These are phyloP conservation scores for Lepilemur ruficaudatus DNA, from an alignment of 2,797 vertebrate species.

Conservation along the genomic window DNA sequence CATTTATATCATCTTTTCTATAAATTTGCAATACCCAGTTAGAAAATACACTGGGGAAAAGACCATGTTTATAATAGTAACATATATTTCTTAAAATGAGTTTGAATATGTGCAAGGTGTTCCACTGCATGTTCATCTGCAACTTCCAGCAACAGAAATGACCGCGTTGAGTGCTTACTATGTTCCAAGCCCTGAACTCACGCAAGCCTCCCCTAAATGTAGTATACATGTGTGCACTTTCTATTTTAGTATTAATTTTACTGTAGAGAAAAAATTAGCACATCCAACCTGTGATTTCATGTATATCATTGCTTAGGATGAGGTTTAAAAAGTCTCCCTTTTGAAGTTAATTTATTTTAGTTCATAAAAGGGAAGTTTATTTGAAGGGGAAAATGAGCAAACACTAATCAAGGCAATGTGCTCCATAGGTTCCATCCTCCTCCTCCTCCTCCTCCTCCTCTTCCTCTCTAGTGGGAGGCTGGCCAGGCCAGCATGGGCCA, in stretches of 20 bases:
- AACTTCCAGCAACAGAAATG: background rate
- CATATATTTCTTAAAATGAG: background rate
- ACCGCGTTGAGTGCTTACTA: background rate
- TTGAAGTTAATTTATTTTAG: slow-evolving; percentile 34
- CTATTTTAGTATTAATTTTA: background rate
- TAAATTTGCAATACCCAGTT: background rate
- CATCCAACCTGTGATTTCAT: background rate
- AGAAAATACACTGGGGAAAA: slow-evolving; percentile 28
- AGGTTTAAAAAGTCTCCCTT: background rate
- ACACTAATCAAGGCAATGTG: background rate
- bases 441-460: no score
- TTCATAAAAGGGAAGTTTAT: background rate
- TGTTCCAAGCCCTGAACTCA: background rate
- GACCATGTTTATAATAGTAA: background rate
- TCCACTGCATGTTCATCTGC: background rate
- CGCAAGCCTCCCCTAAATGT: background rate
- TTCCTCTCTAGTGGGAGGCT: background rate
- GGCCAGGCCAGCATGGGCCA: background rate
- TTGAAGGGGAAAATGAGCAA: background rate
- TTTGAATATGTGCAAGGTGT: background rate
- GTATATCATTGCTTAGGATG: background rate
- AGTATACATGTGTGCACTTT: background rate
- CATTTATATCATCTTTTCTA: slow-evolving; percentile 30
- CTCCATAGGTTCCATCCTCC: background rate
- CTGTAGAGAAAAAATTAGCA: background rate